Conservation (phyloP, 2,113 vertebrate genomes). For the Aramus guarauna region DNA sequence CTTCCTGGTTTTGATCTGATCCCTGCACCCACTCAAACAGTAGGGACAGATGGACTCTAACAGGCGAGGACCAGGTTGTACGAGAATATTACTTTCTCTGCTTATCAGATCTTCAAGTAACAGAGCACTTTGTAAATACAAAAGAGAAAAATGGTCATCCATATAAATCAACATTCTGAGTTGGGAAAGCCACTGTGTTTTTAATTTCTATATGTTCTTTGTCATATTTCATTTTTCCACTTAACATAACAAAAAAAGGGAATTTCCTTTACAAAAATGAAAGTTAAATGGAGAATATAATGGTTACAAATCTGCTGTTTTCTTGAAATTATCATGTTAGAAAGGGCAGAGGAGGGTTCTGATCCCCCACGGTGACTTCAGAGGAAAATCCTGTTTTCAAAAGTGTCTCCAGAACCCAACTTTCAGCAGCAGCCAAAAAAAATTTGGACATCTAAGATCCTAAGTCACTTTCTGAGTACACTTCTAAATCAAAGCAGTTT, state of each 20-base stretch:
- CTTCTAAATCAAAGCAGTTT: not conserved
- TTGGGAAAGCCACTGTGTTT: not conserved
- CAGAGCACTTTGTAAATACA: not conserved
- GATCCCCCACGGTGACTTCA: not conserved
- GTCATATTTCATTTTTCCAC: not conserved
- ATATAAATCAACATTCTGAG: not conserved
- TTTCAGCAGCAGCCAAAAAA: not conserved
- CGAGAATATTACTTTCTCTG: not conserved
- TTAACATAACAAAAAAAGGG: not conserved
- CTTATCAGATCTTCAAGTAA: not conserved
- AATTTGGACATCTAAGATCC: not conserved
- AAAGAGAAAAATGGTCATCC: not conserved
- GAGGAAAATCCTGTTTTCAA: not conserved
- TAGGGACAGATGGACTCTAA: not conserved
- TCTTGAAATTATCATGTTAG: not conserved
- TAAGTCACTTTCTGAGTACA: not conserved
- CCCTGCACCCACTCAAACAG: not conserved
- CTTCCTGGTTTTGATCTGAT: not conserved
- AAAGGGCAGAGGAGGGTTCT: not conserved
- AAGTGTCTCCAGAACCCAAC: not conserved
- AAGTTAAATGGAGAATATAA: not conserved
- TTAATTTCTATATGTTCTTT: not conserved
- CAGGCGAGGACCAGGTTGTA: not conserved
- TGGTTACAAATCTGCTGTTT: not conserved
- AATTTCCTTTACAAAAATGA: not conserved